Percentiles rank a stretch among this genome's conserved stretches.
Conservation (phyloP, 1,140 invertebrate species). For the Panagrolaimus sp. region DNA sequence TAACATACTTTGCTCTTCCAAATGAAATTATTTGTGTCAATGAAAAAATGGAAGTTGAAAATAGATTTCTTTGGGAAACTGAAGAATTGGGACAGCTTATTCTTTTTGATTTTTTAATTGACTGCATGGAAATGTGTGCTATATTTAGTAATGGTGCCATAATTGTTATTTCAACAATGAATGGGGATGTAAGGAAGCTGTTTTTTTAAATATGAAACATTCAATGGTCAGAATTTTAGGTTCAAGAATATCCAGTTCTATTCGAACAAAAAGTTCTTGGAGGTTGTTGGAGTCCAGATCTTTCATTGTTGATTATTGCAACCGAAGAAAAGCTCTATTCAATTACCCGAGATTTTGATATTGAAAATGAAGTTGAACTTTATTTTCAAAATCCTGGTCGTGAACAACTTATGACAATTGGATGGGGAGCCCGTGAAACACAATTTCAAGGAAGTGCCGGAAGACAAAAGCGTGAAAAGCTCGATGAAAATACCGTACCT, state of each 20-base stretch:
- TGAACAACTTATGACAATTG: conserved; percentile 9
- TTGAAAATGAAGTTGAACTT: conserved; percentile 14
- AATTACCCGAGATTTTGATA: conserved; percentile 61
- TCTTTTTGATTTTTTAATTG: conserved; percentile 38
- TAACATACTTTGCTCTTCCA: conserved; percentile 4
- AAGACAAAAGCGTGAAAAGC: conserved; percentile 69
- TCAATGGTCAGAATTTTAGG: too few relatives aligned
- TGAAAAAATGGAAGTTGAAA: not conserved
- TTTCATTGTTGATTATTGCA: conserved; percentile 66
- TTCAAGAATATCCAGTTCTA: conserved; percentile 48
- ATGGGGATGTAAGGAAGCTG: not conserved
- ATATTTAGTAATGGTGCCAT: conserved; percentile 30
- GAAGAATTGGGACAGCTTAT: conserved; percentile 24
- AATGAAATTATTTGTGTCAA: not conserved
- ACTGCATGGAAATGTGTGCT: conserved; percentile 33
- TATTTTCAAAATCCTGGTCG: conserved; percentile 67
- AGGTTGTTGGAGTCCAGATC: conserved; percentile 69
- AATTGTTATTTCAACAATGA: not conserved
- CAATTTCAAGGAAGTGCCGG: conserved; percentile 87
- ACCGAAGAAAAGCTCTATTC: conserved; percentile 64
- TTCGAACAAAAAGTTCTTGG: conserved; percentile 62
- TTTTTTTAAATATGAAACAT: not conserved
- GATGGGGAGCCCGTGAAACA: conserved; percentile 54
- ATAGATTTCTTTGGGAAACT: not conserved
- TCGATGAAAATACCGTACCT: conserved; percentile 59